These are phyloP conservation scores for Uromys caudimaculatus DNA, from an alignment of 2,797 vertebrate genomes.

Conservation along the genomic window DNA sequence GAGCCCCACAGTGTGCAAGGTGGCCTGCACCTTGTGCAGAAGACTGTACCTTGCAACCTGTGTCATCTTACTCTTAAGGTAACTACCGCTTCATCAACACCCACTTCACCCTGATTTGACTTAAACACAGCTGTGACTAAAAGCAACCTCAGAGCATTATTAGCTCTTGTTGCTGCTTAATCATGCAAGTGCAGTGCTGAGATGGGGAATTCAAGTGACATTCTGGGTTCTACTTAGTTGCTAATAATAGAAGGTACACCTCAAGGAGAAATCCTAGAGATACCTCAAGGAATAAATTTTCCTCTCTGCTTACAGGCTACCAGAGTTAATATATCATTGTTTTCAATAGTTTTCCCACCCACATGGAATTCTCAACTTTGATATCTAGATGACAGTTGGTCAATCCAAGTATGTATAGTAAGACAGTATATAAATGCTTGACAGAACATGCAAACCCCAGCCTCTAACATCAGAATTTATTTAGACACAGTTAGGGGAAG, in stretches of 20 bases:
- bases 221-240: constrained; percentile 85
- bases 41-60: neutral
- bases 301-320: constrained; percentile 70
- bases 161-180: constrained; percentile 83
- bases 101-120: constrained; percentile 55
- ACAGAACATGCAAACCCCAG: neutral
- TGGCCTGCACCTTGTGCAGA: neutral
- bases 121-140: constrained; percentile 85
- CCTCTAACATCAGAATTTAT: neutral
- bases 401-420: neutral
- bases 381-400: neutral
- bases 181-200: constrained; percentile 81
- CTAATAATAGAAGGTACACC: constrained; percentile 87
- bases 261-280: constrained; percentile 84
- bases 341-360: neutral
- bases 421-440: neutral
- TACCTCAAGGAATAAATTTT: constrained; percentile 80
- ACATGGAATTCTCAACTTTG: neutral
- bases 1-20: neutral
- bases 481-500: neutral
- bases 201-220: constrained; percentile 85
- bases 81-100: constrained; percentile 60
- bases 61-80: constrained; percentile 26
- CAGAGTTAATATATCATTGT: constrained; percentile 24
- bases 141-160: constrained; percentile 84